These are phyloP conservation scores for Melitaea cinxia DNA, from an alignment of 1,140 invertebrate genomes.

Conservation along the genomic window DNA sequence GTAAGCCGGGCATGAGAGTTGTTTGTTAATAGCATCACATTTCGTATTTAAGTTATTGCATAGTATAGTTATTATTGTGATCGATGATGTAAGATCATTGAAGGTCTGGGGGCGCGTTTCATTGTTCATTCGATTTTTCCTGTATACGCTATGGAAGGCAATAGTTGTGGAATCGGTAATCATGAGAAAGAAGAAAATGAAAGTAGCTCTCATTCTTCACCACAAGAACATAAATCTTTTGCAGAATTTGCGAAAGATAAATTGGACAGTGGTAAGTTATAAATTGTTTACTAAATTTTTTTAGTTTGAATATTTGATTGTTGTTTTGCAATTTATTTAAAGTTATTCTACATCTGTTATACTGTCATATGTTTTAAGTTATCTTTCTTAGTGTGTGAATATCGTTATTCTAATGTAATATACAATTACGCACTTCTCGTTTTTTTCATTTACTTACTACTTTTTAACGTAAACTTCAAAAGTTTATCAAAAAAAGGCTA, in stretches of 20 bases:
- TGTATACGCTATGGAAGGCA: constrained; percentile 61
- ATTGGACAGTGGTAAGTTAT: constrained; percentile 67
- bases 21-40: constrained; percentile 4
- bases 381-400: no score
- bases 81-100: constrained; percentile 77
- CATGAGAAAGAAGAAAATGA: constrained; percentile 71
- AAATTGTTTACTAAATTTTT: background rate
- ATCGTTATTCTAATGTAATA: no score
- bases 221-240: constrained; percentile 74
- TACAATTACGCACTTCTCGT: no score
- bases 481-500: no score
- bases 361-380: no score
- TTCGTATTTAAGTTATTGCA: constrained; percentile 19
- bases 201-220: constrained; percentile 71
- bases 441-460: no score
- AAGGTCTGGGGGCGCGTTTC: constrained; percentile 48
- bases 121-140: constrained; percentile 41
- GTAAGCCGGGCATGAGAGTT: background rate
- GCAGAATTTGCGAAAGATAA: constrained; percentile 78
- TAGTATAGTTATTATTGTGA: constrained; percentile 53
- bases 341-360: background rate
- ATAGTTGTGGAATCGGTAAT: constrained; percentile 54
- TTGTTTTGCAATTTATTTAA: background rate
- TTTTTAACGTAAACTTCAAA: no score
- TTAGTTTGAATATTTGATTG: background rate